Percentiles rank a stretch among this genome's conserved stretches.
phyloP scores from a whole-genome alignment of 2,888 invertebrate species.

The Zele albiditarsus region DNA sequence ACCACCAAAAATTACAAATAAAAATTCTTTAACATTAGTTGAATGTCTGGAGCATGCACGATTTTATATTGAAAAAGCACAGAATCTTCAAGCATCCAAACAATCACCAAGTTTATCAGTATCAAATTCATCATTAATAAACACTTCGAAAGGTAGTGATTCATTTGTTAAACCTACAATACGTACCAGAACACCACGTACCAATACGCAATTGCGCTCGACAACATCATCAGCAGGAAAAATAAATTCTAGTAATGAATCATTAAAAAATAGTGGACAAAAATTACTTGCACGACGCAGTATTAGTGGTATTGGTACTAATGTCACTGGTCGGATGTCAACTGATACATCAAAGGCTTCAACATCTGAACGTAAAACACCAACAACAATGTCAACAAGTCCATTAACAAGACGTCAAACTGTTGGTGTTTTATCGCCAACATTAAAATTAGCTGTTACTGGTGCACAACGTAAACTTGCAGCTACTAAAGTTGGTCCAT shows the following conservation, averaged over 20 bases:
- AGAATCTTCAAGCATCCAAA: conserved; percentile 43
- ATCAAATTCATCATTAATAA: background rate
- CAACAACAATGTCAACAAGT: conserved; percentile 22
- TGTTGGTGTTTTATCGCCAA: conserved; percentile 31
- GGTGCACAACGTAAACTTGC: background rate
- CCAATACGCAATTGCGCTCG: background rate
- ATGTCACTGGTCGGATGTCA: background rate
- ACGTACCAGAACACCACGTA: background rate
- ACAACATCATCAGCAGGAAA: conserved; percentile 13
- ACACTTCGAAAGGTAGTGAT: conserved; percentile 24
- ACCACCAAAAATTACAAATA: conserved; percentile 57
- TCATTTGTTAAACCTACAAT: conserved; percentile 27
- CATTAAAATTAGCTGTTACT: conserved; percentile 34
- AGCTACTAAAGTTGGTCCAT: background rate
- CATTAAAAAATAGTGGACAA: background rate
- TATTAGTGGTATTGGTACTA: background rate
- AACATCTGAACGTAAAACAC: background rate
- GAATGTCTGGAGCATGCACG: conserved; percentile 54
- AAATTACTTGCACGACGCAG: conserved; percentile 16
- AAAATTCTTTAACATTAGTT: conserved; percentile 46
- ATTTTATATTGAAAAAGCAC: conserved; percentile 53
- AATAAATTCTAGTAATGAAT: conserved; percentile 26
- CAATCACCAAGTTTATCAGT: conserved; percentile 39
- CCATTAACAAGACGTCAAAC: conserved; percentile 36
- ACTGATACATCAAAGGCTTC: background rate